These are phyloP conservation scores for Himalopsyche kuldschensis DNA, from an alignment of 2,888 invertebrate species.

Conservation along the genomic window DNA sequence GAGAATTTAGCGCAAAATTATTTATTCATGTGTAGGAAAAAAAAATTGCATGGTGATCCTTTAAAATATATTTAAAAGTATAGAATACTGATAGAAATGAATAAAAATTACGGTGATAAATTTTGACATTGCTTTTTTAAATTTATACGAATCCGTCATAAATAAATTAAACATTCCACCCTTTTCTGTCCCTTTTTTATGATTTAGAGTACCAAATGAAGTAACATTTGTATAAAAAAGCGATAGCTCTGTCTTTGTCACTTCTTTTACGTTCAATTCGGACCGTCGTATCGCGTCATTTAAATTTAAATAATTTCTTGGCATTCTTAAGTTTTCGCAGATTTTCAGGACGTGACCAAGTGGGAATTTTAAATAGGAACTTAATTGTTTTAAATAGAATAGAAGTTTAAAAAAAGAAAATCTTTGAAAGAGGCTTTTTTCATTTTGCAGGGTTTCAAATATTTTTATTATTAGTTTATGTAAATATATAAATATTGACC, in stretches of 20 bases:
- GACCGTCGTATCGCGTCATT: not conserved
- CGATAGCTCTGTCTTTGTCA: not conserved
- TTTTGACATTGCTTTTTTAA: not conserved
- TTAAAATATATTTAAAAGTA: too few relatives aligned
- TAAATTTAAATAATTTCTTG: constrained; percentile 18
- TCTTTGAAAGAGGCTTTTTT: not conserved
- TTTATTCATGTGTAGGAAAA: too few relatives aligned
- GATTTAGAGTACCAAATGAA: not conserved
- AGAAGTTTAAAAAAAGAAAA: not conserved
- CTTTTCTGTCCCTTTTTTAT: not conserved
- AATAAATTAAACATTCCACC: not conserved
- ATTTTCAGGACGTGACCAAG: constrained; percentile 21
- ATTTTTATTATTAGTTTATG: not conserved
- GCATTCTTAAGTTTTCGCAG: constrained; percentile 9
- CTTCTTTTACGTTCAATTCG: constrained; percentile 17
- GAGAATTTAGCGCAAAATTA: too few relatives aligned
- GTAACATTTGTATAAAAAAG: not conserved
- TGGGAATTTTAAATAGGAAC: constrained; percentile 6
- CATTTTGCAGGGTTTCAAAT: not conserved
- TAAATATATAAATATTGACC: too few relatives aligned
- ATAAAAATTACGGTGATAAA: not conserved
- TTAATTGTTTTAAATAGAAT: constrained; percentile 20
- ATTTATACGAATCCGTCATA: not conserved
- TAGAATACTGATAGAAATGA: not conserved
- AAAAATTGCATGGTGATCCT: too few relatives aligned